phyloP scores from a whole-genome alignment of 2,113 vertebrate species.

The Seriola rivoliana region DNA sequence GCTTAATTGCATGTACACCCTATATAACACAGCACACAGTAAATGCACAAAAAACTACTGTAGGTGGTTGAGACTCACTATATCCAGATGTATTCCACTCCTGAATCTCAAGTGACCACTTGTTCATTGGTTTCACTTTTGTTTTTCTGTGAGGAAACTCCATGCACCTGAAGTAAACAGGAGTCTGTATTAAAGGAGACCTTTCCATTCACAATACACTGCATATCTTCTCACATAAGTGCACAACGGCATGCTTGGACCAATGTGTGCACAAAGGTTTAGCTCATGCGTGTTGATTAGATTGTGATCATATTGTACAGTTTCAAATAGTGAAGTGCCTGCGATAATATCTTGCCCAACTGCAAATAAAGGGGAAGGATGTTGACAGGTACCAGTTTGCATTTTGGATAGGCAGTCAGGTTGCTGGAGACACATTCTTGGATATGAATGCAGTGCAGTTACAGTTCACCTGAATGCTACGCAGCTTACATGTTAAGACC shows the following conservation, averaged over 20 bases:
- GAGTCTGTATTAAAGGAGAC: background rate
- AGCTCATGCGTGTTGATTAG: background rate
- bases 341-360: too few species aligned
- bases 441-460: background rate
- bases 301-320: background rate
- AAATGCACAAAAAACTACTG: background rate
- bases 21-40: background rate
- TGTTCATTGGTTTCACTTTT: constrained; percentile 39
- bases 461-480: background rate
- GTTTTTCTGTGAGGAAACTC: background rate
- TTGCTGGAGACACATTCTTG: background rate
- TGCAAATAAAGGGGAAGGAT: background rate
- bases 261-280: background rate
- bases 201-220: background rate
- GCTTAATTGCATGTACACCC: background rate
- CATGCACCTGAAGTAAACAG: background rate
- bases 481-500: background rate
- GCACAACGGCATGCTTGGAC: background rate
- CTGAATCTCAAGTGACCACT: constrained; percentile 44
- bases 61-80: background rate
- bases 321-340: background rate
- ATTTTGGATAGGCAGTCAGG: background rate
- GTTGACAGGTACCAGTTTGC: background rate
- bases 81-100: constrained; percentile 4
- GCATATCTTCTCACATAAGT: background rate